Conservation (phyloP, 1,140 invertebrate genomes). For the Apis laboriosa region DNA sequence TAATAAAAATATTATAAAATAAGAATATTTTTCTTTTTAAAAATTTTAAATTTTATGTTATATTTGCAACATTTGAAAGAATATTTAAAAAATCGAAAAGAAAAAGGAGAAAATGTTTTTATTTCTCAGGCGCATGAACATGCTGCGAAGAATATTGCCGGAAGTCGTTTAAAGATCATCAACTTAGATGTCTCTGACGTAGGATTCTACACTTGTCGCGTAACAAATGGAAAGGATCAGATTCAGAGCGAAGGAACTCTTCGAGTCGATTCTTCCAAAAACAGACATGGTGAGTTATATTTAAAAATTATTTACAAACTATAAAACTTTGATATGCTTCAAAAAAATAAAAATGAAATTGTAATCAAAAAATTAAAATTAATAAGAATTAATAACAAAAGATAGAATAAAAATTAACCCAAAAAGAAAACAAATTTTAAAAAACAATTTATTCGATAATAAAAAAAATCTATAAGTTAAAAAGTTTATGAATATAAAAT, state of each 20-base stretch:
- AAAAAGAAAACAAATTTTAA: no score
- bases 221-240: slow-evolving; percentile 82
- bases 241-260: slow-evolving; percentile 84
- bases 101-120: neutral
- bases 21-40: no score
- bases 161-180: slow-evolving; percentile 82
- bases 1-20: no score
- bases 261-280: slow-evolving; percentile 79
- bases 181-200: slow-evolving; percentile 85
- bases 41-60: no score
- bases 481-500: neutral
- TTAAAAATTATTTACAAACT: neutral
- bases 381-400: neutral
- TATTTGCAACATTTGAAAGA: no score
- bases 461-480: no score
- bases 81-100: no score
- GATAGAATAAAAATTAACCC: neutral
- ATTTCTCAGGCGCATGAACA: slow-evolving; percentile 65
- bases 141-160: slow-evolving; percentile 66
- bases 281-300: slow-evolving; percentile 51
- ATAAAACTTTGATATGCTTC: neutral
- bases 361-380: neutral
- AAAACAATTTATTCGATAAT: no score
- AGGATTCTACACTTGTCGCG: slow-evolving; percentile 87
- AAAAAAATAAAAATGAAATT: neutral